Percentiles rank a stretch among this genome's conserved stretches.
phyloP scores from a whole-genome alignment of 2,888 invertebrate species.

The Apoda limacodes region DNA sequence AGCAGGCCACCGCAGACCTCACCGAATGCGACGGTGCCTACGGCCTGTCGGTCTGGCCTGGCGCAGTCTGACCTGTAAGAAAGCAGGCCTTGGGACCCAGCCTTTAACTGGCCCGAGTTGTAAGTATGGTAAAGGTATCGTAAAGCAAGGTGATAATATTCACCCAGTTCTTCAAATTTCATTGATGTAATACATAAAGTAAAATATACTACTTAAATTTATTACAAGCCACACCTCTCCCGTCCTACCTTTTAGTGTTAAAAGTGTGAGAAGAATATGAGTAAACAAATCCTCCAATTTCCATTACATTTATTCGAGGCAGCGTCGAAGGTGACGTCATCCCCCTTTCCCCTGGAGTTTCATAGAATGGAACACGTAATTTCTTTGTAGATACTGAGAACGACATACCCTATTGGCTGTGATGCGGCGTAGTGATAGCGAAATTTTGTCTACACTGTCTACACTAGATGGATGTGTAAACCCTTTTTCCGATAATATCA shows the following conservation, averaged over 20 bases:
- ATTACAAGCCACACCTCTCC: conserved; percentile 24
- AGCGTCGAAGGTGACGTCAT: conserved; percentile 35
- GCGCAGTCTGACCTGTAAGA: conserved; percentile 4
- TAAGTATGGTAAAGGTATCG: too few species aligned
- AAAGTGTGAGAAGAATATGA: conserved; percentile 67
- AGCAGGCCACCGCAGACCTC: conserved; percentile 6
- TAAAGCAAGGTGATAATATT: too few species aligned
- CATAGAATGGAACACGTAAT: conserved; percentile 54
- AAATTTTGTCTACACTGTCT: conserved; percentile 48
- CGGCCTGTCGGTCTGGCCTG: too few species aligned
- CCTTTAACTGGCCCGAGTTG: too few species aligned
- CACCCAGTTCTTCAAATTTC: too few species aligned
- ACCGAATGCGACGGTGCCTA: conserved; percentile 3
- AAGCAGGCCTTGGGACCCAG: conserved; percentile 3
- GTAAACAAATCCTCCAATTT: conserved; percentile 72
- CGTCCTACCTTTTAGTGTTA: conserved; percentile 67
- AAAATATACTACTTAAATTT: too few species aligned
- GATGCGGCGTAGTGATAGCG: conserved; percentile 40
- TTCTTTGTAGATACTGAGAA: conserved; percentile 63
- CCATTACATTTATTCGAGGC: conserved; percentile 68
- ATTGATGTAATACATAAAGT: too few species aligned
- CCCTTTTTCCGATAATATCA: conserved; percentile 50
- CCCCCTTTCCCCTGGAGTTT: conserved; percentile 23
- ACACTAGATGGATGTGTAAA: conserved; percentile 35
- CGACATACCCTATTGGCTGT: conserved; percentile 51